Base-by-base conservation (phyloP, 1,140 invertebrate species). In the Pseudomyrmex flavicornis region DNA sequence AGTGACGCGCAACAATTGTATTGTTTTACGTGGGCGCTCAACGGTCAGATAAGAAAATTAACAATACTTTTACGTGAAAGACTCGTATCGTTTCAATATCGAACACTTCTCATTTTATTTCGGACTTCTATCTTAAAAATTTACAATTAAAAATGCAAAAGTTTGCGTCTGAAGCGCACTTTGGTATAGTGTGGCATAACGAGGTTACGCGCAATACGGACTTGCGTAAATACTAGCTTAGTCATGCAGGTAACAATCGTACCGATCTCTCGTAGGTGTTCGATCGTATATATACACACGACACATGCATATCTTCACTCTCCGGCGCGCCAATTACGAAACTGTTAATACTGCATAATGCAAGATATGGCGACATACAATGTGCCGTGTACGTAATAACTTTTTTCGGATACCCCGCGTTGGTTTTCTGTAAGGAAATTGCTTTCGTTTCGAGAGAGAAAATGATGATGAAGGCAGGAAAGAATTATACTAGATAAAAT, bases 281-380 rank as follows among this genome's bases (percentile, higher is more conserved):
- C 54, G 66, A 80, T 80, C 66, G 62, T 69, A 9, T 20, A n/a
- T 20, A 35, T 44, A 65, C 44, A 35, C 44, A 69, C 35, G n/a
- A 4, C n/a, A 68, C 17, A 17, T 58, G n/a, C 48, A 58, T 66
- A 48, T n/a, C 54, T 58, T 70, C 13, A 44, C 54, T 15, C 26
- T 2, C 0, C 63, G 2, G 26, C 22, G 66, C 26, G 66, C 66
- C 76, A 80, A 80, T 80, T 80, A 56, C 54, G 76, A 80, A 80
- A 80, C 76, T 80, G 76, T 80, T 80, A 80, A 80, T 80, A 59
- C 66, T 80, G 76, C 76, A 80, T 80, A 80, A 80, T 80, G 76
- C 76, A 80, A 80, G 66, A 80, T 50, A 54, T 72, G 76, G 66
- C 76, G 54, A 80, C 76, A 59, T 7, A 72, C 58, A 63, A 50